Base-by-base conservation (phyloP, 1,140 invertebrate species). In the Maniola jurtina region DNA sequence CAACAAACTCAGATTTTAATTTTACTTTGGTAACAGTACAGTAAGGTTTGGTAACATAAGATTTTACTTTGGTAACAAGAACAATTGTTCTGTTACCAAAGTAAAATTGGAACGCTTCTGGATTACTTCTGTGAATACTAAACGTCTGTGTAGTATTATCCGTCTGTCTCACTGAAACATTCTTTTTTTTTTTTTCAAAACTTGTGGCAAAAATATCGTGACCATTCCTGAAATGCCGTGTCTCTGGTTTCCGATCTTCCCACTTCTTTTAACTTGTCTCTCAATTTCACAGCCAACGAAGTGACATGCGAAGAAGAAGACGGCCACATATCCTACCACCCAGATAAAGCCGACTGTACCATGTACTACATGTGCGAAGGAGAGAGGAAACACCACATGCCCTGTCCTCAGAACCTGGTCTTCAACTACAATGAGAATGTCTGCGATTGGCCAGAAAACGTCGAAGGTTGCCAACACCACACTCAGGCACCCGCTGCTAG, bases 361-460 rank as follows among this genome's bases (percentile, higher is more conserved):
- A 96, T 95, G 92, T 98, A 98, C 85, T 98, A 97, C 90, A 98
- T 98, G 97, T 98, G 97, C 81, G 97, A 98, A 91, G 97, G 97
- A 9, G 97, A 97, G 83, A 92, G 96, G n/a, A 97, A 97, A 80
- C 97, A 98, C 86, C 97, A 98, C 91, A 98, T 98, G 97, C 97
- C 97, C n/a, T 98, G 97, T 85, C 97, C 97, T 0, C 93, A 94
- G n/a, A 97, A 98, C 86, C 92, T 98, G 34, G 97, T 98, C 0
- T 98, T 98, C 91, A 98, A 98, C 90, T 94, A 94, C 2, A 96
- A 97, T 79, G 96, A 98, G 80, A 98, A 97, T 79, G 97, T 98
- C 0, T 98, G 97, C 86, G 97, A 98, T 91, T 98, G 97, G 97
- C 97, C 97, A 0, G 97, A 98, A 81, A 98, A 98, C 78, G 97